Evolutionary conservation across 2,888 invertebrate species (phyloP), one percentile per base, ranked within the genome.

Genomic region (Scaptodrosophila latifasciaeformis): DNA sequence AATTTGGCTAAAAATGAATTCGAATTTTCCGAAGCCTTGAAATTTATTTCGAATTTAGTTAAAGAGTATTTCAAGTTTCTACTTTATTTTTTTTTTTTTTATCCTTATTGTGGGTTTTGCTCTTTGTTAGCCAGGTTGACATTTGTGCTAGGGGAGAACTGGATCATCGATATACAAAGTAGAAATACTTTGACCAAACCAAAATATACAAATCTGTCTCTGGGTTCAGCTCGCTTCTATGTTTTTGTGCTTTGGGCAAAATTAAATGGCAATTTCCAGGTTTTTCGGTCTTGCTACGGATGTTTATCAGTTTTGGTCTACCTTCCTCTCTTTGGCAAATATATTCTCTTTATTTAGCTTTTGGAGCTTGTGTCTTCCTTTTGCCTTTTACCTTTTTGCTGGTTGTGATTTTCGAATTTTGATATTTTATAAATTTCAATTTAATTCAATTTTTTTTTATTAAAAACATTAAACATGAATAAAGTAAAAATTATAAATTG

Each of bases 261-360:
- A 58, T 67, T 66, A 57, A 66, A 58, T 55, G 51, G 66, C 67
- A 67, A 67, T 66, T 67, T 67, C 66, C 63, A 49, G 40, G 24
- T 62, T 54, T 59, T 60, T 66, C 55, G 60, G 63, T 43, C 47
- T 53, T 51, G 46, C 37, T 54, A 47, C 54, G 66, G 66, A 66
- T 59, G 59, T 17, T 53, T 24, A 24, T 24, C 3, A 5, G n/a
- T 7, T 24, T 24, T 24, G 3, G 24, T 24, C 24, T 24, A 24
- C 24, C 24, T 7, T 3, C 24, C 24, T 7, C n/a, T n/a, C n/a
- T n/a, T n/a, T n/a, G n/a, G n/a, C n/a, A n/a, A n/a, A n/a, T n/a
- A n/a, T n/a, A n/a, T n/a, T n/a, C n/a, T n/a, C n/a, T n/a, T n/a
- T n/a, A n/a, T n/a, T n/a, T n/a, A 7, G 9, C 13, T 24, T 4